phyloP scores from a whole-genome alignment of 1,140 invertebrate genomes.

The Atta cephalotes region DNA sequence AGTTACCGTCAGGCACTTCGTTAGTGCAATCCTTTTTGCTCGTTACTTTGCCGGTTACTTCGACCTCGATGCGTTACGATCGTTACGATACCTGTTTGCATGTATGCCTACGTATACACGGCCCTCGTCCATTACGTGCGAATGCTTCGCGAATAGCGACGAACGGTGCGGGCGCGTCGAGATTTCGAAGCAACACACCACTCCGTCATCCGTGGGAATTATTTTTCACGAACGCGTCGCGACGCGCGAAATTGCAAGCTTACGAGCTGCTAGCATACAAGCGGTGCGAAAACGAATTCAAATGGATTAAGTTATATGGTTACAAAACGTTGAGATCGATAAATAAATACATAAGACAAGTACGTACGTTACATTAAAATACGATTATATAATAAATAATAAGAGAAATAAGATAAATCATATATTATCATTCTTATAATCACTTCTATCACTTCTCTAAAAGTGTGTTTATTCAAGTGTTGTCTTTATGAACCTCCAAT shows the following conservation, averaged over 20 bases:
- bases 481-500: not conserved
- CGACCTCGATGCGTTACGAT: constrained; percentile 77
- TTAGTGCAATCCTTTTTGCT: constrained; percentile 83
- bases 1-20: constrained; percentile 83
- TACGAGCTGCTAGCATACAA: not conserved
- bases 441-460: not conserved
- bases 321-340: not conserved
- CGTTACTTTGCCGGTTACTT: constrained; percentile 79
- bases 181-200: constrained; percentile 27
- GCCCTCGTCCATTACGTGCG: constrained; percentile 31
- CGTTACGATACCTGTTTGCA: constrained; percentile 74
- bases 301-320: not conserved
- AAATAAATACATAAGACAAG: not conserved
- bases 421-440: not conserved
- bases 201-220: constrained; percentile 17
- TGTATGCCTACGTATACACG: constrained; percentile 42
- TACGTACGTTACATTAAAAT: not conserved
- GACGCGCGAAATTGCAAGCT: constrained; percentile 30
- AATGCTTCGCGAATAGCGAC: constrained; percentile 49
- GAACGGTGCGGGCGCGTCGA: constrained; percentile 36
- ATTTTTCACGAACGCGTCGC: constrained; percentile 36
- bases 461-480: not conserved
- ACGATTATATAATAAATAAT: not conserved
- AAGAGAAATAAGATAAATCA: not conserved
- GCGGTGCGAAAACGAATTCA: constrained; percentile 1